Base-by-base conservation (phyloP, 2,797 vertebrate genomes). In the Calcarius lapponicus region DNA sequence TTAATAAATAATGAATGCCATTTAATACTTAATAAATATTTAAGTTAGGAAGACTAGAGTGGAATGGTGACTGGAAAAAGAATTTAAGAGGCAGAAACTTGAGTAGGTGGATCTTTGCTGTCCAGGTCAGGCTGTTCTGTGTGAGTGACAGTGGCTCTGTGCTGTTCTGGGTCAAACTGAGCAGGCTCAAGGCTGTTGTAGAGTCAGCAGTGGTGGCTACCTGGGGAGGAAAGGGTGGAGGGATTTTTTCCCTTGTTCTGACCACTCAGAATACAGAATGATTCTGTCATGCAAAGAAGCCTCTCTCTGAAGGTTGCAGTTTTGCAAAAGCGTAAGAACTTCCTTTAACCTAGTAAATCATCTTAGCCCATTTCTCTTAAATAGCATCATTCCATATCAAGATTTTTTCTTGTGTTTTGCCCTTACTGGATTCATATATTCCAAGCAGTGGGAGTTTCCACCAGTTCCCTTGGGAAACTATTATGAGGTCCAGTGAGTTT, bases 391-490 rank as follows among this genome's bases (percentile, higher is more conserved):
- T 84, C 62, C 17, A 8, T 56, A 60, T 66, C 2, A 51, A 75
- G 40, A 17, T 4, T 83, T 91, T 95, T 88, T 72, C 54, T 62
- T 70, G 47, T 78, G 21, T 72, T 64, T 85, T 94, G 32, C 50
- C 42, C 11, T 76, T 93, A 50, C 26, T 57, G n/a, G 36, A 53
- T 84, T 94, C 40, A 6, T 84, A 40, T 66, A 16, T 91, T 93
- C 69, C 72, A 75, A 88, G 70, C 62, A 88, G 13, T 73, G 73
- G 76, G 85, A 70, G 29, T 84, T 94, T 94, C 58, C 66, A 81
- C 24, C 42, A 38, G 43, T 75, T 96, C 85, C 85, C 87, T 88
- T 83, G 89, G 92, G 92, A 94, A 87, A 51, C 22, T 86, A 4
- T 72, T 88, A 65, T 9, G 47, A 95, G 47, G 50, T 66, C 80